Percentiles rank a stretch among this genome's conserved stretches.
Evolutionary conservation across 2,797 vertebrate genomes (phyloP).

Genomic region (Anguilla pacifica): DNA sequence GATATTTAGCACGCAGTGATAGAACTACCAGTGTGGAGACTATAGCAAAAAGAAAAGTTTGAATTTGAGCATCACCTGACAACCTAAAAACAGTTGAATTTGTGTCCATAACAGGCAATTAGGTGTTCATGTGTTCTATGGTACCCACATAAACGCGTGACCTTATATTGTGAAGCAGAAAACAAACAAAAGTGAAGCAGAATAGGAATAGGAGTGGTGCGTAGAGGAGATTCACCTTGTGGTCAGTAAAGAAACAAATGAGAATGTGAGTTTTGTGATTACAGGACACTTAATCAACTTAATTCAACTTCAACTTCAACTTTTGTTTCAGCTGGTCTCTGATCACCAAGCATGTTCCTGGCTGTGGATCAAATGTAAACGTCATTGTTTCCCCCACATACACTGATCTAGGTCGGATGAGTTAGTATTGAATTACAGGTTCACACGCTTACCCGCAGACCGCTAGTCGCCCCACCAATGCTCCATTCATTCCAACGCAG

Average conservation of each 20-base stretch:
- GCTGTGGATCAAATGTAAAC: constrained; percentile 69
- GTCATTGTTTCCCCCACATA: constrained; percentile 65
- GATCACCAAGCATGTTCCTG: constrained; percentile 44
- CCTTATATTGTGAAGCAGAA: not conserved
- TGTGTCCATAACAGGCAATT: not conserved
- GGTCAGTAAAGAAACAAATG: not conserved
- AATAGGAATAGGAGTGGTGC: not conserved
- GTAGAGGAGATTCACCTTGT: not conserved
- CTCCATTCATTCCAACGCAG: constrained; percentile 83
- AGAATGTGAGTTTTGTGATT: constrained; percentile 10
- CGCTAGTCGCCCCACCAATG: constrained; percentile 85
- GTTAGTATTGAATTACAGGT: constrained; percentile 88
- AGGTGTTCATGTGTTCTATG: not conserved
- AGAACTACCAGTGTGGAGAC: too few relatives aligned
- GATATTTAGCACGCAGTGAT: not conserved
- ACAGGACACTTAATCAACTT: not conserved
- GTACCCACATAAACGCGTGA: not conserved
- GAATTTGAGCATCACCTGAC: not conserved
- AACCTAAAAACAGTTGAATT: not conserved
- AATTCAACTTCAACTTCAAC: constrained; percentile 55
- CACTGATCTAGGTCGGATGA: constrained; percentile 69
- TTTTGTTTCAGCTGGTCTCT: constrained; percentile 41
- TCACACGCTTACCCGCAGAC: constrained; percentile 84
- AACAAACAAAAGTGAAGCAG: not conserved
- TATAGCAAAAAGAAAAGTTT: not conserved